Percentiles rank a stretch among this genome's conserved stretches.
Evolutionary conservation across 2,888 invertebrate genomes (phyloP).

Genomic region (Drosophila demipolita): DNA sequence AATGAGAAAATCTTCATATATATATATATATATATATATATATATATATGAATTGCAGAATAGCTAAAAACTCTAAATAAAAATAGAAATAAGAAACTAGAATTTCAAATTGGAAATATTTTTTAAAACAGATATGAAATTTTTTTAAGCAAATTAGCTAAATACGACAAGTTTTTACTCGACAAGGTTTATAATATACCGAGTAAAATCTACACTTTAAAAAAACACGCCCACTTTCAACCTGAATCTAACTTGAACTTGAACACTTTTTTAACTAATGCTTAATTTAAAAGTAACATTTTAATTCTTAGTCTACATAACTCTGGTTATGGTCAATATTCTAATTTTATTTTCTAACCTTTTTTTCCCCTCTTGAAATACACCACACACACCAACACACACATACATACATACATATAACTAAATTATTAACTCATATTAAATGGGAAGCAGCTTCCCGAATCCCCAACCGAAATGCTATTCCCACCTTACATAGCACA

Average conservation of each 20-base stretch:
- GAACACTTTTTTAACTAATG: constrained; percentile 43
- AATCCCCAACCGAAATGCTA: constrained; percentile 84
- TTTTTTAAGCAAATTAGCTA: not conserved
- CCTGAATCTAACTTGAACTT: constrained; percentile 3
- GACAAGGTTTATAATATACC: not conserved
- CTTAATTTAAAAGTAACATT: constrained; percentile 37
- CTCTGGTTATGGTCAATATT: constrained; percentile 79
- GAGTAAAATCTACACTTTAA: not conserved
- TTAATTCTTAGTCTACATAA: constrained; percentile 46
- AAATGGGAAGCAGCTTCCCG: constrained; percentile 81
- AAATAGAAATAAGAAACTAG: not conserved
- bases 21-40: not conserved
- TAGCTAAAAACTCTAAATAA: not conserved
- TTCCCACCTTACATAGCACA: constrained; percentile 85
- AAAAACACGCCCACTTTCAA: not conserved
- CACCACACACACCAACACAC: constrained; percentile 37
- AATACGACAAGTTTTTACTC: not conserved
- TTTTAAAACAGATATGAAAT: not conserved
- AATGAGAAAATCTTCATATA: not conserved
- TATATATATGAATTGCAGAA: not conserved
- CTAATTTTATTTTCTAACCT: constrained; percentile 77
- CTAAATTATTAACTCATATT: constrained; percentile 29
- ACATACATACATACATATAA: constrained; percentile 23
- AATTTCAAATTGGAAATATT: not conserved
- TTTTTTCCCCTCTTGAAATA: constrained; percentile 50